Evolutionary conservation across 2,797 vertebrate species (phyloP).

Genomic region (Oryzias dopingdopingensis): DNA sequence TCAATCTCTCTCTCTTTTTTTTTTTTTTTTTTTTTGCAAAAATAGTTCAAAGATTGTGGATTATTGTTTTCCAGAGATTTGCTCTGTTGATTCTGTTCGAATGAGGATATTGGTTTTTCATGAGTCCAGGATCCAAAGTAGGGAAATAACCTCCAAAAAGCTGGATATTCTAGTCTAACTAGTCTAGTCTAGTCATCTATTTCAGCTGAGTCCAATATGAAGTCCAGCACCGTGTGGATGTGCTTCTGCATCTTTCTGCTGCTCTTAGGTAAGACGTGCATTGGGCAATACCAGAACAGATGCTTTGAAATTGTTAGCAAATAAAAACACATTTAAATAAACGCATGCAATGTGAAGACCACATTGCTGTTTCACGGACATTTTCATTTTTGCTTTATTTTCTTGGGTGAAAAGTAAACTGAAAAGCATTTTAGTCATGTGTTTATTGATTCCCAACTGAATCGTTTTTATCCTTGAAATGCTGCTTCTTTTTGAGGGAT

Average conservation of each 20-base stretch:
- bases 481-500: too few relatives aligned
- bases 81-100: slow-evolving; percentile 30
- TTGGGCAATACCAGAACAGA: too few relatives aligned
- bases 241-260: slow-evolving; percentile 67
- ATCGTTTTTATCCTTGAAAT: too few relatives aligned
- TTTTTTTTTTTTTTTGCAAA: slow-evolving; percentile 26
- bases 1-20: not conserved
- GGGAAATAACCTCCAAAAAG: slow-evolving; percentile 57
- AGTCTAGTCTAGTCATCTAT: slow-evolving; percentile 52
- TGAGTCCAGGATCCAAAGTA: slow-evolving; percentile 53
- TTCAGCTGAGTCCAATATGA: slow-evolving; percentile 58
- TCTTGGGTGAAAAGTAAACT: not conserved
- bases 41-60: slow-evolving; percentile 49
- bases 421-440: not conserved
- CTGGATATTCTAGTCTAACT: slow-evolving; percentile 52
- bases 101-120: slow-evolving; percentile 59
- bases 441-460: not conserved
- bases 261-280: slow-evolving; percentile 75
- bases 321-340: too few relatives aligned
- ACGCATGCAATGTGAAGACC: too few relatives aligned
- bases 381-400: too few relatives aligned
- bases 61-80: slow-evolving; percentile 53
- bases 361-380: too few relatives aligned
- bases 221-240: slow-evolving; percentile 74
- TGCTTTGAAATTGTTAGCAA: too few relatives aligned